Percentiles rank a stretch among this genome's conserved stretches.
Conservation (phyloP, 2,797 vertebrate genomes). For the Decapterus maruadsi region DNA sequence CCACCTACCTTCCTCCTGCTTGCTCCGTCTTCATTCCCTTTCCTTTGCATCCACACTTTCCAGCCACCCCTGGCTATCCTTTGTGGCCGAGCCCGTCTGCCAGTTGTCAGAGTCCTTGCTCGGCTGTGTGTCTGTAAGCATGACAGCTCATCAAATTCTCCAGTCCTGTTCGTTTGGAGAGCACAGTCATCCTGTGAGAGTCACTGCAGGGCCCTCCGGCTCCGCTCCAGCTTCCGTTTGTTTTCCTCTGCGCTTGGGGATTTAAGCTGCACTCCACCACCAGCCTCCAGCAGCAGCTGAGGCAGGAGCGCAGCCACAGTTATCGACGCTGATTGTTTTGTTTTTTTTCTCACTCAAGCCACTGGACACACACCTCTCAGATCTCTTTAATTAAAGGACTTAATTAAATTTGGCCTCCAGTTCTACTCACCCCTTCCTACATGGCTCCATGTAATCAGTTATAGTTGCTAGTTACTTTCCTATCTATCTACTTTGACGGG, state of each 20-base stretch:
- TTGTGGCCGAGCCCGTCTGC: conserved; percentile 44
- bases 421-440: conserved; percentile 25
- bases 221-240: conserved; percentile 51
- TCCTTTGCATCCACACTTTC: conserved; percentile 13
- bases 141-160: conserved; percentile 69
- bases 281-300: conserved; percentile 40
- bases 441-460: conserved; percentile 5
- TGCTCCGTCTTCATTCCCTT: background rate
- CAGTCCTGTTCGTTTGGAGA: conserved; percentile 47
- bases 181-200: conserved; percentile 59
- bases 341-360: conserved; percentile 16
- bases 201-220: conserved; percentile 31
- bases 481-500: too few species aligned
- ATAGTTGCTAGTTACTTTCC: too few species aligned
- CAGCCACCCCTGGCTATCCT: conserved; percentile 50
- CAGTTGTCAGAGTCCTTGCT: conserved; percentile 54
- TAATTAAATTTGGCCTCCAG: conserved; percentile 59
- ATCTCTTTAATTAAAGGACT: conserved; percentile 66
- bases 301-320: conserved; percentile 10
- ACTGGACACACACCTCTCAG: conserved; percentile 51
- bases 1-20: conserved; percentile 6
- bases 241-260: conserved; percentile 60
- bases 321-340: conserved; percentile 50
- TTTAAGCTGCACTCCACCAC: conserved; percentile 34
- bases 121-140: conserved; percentile 59